These are phyloP conservation scores for Protophormia terraenovae DNA, from an alignment of 2,888 invertebrate genomes.

Conservation along the genomic window DNA sequence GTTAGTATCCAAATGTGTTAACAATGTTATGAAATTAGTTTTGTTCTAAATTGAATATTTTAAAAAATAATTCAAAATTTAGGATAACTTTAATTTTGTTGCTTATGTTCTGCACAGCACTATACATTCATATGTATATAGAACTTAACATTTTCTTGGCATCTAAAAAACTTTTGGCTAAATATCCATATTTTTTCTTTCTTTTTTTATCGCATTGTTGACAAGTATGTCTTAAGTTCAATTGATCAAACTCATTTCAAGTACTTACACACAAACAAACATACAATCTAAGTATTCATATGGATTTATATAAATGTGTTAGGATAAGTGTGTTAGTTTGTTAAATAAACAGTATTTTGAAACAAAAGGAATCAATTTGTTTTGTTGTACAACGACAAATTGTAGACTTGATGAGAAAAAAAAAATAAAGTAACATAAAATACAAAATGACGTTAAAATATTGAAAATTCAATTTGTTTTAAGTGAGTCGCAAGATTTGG, in stretches of 20 bases:
- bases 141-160: background rate
- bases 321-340: background rate
- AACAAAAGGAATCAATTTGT: conserved; percentile 40
- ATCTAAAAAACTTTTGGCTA: background rate
- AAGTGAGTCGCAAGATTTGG: conserved; percentile 29
- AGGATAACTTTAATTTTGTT: no score
- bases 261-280: background rate
- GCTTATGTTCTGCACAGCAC: background rate
- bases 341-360: background rate
- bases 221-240: conserved; percentile 15
- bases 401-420: background rate
- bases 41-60: no score
- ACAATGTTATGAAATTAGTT: no score
- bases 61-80: no score
- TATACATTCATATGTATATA: background rate
- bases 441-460: conserved; percentile 37
- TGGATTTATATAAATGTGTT: background rate
- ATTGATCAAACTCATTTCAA: conserved; percentile 4
- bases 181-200: conserved; percentile 2
- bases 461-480: conserved; percentile 61
- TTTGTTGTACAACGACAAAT: conserved; percentile 31
- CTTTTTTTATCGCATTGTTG: background rate
- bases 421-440: background rate
- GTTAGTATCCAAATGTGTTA: no score
- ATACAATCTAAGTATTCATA: background rate